Evolutionary conservation across 2,797 vertebrate genomes (phyloP).

Genomic region (Sebastes flavidus): DNA sequence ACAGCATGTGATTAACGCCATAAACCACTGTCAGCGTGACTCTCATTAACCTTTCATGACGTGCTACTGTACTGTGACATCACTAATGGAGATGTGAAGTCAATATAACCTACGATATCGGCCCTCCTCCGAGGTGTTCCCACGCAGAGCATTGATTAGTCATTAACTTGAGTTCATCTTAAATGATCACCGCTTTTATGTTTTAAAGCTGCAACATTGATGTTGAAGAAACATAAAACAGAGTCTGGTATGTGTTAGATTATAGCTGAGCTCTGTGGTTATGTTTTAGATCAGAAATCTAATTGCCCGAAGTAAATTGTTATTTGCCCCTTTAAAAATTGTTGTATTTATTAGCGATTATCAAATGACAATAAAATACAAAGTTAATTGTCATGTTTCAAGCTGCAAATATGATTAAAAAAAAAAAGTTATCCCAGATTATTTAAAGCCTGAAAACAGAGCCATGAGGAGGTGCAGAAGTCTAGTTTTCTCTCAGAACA

Average conservation of each 20-base stretch:
- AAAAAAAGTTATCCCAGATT: no score
- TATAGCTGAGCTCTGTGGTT: background rate
- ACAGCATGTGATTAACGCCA: conserved; percentile 56
- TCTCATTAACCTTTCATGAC: conserved; percentile 68
- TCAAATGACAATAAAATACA: no score
- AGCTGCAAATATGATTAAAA: no score
- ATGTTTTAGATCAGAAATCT: no score
- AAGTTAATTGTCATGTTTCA: no score
- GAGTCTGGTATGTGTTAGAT: background rate
- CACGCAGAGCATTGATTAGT: conserved; percentile 29
- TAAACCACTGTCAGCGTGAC: conserved; percentile 40
- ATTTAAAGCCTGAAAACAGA: no score
- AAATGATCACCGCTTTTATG: conserved; percentile 13
- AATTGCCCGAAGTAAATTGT: no score
- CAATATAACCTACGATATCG: conserved; percentile 19
- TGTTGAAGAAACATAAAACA: background rate
- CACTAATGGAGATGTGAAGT: conserved; percentile 25
- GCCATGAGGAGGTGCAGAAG: no score
- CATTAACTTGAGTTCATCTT: conserved; percentile 8
- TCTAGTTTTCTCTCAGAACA: no score
- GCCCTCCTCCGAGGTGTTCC: conserved; percentile 5
- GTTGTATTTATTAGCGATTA: no score
- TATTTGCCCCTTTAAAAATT: no score
- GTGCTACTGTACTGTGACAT: conserved; percentile 20
- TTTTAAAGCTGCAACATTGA: background rate